Conservation (phyloP, 2,797 vertebrate species). For the Malurus splendens region DNA sequence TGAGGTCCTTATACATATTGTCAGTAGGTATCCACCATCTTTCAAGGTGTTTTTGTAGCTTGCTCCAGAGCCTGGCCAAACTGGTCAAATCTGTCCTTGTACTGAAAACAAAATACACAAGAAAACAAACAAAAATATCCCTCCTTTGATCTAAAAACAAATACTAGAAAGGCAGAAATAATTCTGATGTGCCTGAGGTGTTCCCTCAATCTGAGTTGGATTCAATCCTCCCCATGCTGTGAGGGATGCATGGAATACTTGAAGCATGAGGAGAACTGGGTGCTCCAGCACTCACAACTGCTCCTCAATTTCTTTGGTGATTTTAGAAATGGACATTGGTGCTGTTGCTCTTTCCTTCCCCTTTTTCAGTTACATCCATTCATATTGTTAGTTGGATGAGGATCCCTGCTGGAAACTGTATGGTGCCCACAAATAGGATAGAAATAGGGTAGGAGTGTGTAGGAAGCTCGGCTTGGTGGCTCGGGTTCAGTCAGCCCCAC, state of each 20-base stretch:
- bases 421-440: neutral
- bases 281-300: neutral
- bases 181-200: rapidly evolving
- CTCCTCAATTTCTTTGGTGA: neutral
- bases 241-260: rapidly evolving
- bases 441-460: neutral
- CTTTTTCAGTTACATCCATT: rapidly evolving
- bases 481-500: rapidly evolving
- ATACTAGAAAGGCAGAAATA: neutral
- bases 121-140: neutral
- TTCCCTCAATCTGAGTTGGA: neutral
- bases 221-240: rapidly evolving
- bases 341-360: neutral
- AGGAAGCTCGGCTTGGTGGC: neutral
- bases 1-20: neutral
- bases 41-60: neutral
- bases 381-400: rapidly evolving
- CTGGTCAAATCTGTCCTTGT: neutral
- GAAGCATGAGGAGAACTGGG: neutral
- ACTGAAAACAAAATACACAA: neutral
- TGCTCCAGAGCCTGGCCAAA: neutral
- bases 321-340: neutral
- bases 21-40: neutral
- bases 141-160: neutral
- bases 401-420: neutral